Evolutionary conservation across 2,797 vertebrate species (phyloP).

Genomic region (Sebastes hubbsi): DNA sequence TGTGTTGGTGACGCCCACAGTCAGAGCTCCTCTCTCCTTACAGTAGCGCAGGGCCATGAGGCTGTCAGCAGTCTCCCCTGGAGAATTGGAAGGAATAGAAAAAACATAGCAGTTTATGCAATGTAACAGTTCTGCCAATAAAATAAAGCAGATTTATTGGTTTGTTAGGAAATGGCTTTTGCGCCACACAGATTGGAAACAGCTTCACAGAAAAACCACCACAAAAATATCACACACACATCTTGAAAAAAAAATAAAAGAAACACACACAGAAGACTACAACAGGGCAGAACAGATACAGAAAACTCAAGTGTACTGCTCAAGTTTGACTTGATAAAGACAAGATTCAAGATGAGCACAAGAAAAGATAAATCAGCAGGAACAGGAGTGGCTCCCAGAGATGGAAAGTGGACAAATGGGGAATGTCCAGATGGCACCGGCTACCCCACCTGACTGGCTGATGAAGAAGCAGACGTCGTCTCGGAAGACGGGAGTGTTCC

Average conservation of each 20-base stretch:
- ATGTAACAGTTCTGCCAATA: slow-evolving; percentile 9
- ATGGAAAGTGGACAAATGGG: slow-evolving; percentile 23
- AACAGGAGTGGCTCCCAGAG: background rate
- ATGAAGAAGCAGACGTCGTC: slow-evolving; percentile 99
- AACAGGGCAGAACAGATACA: background rate
- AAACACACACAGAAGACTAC: background rate
- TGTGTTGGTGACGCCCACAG: slow-evolving; percentile 96
- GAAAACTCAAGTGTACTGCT: background rate
- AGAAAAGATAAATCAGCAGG: slow-evolving; percentile 4
- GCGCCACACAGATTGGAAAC: slow-evolving; percentile 4
- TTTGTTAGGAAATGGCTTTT: slow-evolving; percentile 19
- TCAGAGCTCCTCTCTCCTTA: slow-evolving; percentile 94
- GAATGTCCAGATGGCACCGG: slow-evolving; percentile 34
- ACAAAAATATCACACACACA: background rate
- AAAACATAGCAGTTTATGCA: background rate
- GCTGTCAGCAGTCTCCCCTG: slow-evolving; percentile 97
- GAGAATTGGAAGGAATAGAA: slow-evolving; percentile 2
- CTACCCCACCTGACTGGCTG: slow-evolving; percentile 93
- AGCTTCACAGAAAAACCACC: background rate
- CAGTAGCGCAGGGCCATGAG: slow-evolving; percentile 94
- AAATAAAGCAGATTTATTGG: slow-evolving; percentile 17
- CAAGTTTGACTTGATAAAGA: background rate
- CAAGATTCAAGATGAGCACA: background rate
- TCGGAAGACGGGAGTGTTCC: slow-evolving; percentile 97
- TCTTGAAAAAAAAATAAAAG: background rate